Evolutionary conservation across 2,888 invertebrate genomes (phyloP), one percentile per base, ranked within the genome.

Genomic region (Euzetes globulus): DNA sequence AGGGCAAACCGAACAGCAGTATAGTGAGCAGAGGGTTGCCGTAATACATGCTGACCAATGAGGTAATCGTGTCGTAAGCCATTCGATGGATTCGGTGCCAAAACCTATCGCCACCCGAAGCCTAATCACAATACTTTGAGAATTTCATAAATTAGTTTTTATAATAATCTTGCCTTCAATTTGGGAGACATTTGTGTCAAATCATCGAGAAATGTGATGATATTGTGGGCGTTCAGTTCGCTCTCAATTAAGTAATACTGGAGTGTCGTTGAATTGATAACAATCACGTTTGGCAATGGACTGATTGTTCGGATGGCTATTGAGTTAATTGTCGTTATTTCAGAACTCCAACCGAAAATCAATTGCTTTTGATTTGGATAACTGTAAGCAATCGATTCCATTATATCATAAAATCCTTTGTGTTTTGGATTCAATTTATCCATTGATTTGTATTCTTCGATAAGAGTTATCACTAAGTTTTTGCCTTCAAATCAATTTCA

Each of bases 301-400:
- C 94, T 83, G 33, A 81, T 77, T 77, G 90, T 88, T 77, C 88
- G 88, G 91, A 97, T 92, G 15, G 92, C 94, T 80, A 98, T 94
- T 74, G 91, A 92, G 84, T 95, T 96, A 15, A 93, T 94, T 77
- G 97, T 85, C 73, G 94, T 92, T 3, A 91, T 89, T 78, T 88
- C 90, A 0, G 91, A 93, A 83, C 94, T 88, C 96, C 96, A 98
- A 52, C 95, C 94, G 85, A 98, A 98, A 84, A 97, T 96, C 82
- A 92, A 93, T 79, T 87, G 84, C 22, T 72, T 55, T 13, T 73
- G 89, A 52, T 89, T 87, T 75, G 91, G 88, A 81, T 90, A 87
- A 78, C 86, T 87, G 76, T 87, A 86, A 77, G 91, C 90, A 75
- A 94, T 87, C 47, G 88, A 87, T 82, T 92, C 90, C 9, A 94